These are phyloP conservation scores for Pterocles burchelli DNA, from an alignment of 2,113 vertebrate species.

Conservation along the genomic window DNA sequence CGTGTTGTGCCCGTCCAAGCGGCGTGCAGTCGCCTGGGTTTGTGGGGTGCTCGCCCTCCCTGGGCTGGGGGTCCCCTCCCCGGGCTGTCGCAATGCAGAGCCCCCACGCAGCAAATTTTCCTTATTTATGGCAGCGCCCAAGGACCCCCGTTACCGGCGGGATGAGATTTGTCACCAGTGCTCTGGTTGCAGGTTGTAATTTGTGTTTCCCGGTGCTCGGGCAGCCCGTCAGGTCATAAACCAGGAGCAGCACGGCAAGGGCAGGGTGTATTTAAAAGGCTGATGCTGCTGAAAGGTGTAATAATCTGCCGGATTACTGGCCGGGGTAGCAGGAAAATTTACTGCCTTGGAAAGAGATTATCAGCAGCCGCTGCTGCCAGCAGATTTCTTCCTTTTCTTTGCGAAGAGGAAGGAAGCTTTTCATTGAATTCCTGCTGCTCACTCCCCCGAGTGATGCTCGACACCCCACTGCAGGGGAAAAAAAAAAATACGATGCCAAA, in stretches of 20 bases:
- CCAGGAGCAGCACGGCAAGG: neutral
- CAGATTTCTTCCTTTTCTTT: constrained; percentile 11
- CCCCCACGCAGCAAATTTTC: neutral
- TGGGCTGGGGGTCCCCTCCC: neutral
- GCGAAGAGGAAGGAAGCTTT: constrained; percentile 29
- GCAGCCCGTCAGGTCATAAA: neutral
- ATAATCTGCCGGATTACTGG: constrained; percentile 36
- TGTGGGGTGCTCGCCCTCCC: neutral
- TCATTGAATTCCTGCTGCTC: constrained; percentile 16
- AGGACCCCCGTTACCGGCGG: neutral
- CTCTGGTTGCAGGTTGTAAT: neutral
- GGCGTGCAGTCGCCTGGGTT: fast-evolving
- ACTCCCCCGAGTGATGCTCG: neutral
- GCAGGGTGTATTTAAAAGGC: neutral
- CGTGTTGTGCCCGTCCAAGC: fast-evolving
- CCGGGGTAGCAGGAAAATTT: constrained; percentile 29
- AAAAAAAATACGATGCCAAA: fast-evolving
- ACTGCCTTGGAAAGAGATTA: constrained; percentile 55
- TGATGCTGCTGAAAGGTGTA: constrained; percentile 39
- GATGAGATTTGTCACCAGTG: neutral
- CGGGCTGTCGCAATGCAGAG: neutral
- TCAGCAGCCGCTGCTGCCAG: neutral
- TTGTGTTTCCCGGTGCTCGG: neutral
- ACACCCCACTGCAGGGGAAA: neutral
- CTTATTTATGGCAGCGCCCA: neutral